A percentile compares a stretch with the other conserved stretches of the same genome.
phyloP scores from a whole-genome alignment of 2,113 vertebrate species.

The Limanda limanda region DNA sequence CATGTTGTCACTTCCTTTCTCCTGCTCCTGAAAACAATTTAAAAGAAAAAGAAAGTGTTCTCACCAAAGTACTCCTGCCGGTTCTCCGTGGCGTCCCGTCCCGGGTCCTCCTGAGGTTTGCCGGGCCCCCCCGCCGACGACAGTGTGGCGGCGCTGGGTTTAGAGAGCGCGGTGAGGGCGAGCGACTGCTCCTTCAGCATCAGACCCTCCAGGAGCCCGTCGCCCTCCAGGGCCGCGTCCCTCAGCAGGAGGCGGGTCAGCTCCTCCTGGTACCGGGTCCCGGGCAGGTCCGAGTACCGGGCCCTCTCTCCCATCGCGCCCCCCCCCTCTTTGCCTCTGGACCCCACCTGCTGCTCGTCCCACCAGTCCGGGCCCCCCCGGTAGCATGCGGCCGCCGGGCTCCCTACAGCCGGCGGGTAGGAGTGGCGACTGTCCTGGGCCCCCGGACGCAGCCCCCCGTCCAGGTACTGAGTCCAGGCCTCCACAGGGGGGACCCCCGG shows the following conservation, averaged over 20 bases:
- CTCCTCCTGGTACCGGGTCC: conserved; percentile 86
- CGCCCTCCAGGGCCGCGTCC: conserved; percentile 77
- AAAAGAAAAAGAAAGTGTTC: conserved; percentile 14
- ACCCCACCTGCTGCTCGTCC: conserved; percentile 68
- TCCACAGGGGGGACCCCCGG: conserved; percentile 69
- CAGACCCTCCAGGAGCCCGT: conserved; percentile 76
- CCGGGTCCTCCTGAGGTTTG: conserved; percentile 77
- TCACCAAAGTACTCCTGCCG: conserved; percentile 90
- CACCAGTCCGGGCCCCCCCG: conserved; percentile 75
- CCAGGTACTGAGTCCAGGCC: conserved; percentile 81
- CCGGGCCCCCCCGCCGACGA: conserved; percentile 51
- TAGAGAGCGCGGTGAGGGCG: conserved; percentile 62
- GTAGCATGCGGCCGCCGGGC: conserved; percentile 78
- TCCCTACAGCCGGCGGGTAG: conserved; percentile 87
- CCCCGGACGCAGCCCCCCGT: conserved; percentile 63
- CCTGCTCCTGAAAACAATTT: neutral
- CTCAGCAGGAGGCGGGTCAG: conserved; percentile 81
- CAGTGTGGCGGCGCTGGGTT: conserved; percentile 53
- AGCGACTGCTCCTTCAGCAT: conserved; percentile 77
- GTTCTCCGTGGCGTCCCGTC: conserved; percentile 73
- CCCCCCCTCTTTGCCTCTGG: conserved; percentile 51
- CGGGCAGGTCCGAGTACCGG: conserved; percentile 82
- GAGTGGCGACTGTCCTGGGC: conserved; percentile 87
- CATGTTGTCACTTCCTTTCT: too few species aligned
- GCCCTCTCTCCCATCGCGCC: conserved; percentile 74